Base-by-base conservation (phyloP, 2,797 vertebrate species). In the Diplodus sargus region DNA sequence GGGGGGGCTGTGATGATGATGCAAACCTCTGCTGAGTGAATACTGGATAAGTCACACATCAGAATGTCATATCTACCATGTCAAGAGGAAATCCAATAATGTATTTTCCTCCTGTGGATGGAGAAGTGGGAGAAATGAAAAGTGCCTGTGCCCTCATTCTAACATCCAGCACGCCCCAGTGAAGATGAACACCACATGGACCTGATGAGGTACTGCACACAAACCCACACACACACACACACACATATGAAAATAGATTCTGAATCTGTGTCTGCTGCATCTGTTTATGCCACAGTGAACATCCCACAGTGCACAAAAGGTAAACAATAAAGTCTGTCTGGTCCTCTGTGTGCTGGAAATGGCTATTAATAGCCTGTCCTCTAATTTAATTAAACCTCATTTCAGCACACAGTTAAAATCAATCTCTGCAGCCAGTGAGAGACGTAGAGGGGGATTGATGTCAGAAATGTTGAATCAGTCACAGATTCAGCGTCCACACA, bases 321-420 rank as follows among this genome's bases (percentile, higher is more conserved):
- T 78, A 65, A 82, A 85, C 81, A 78, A 30, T 42, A 57, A 71
- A 66, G 16, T 60, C 54, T 53, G 71, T 15, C 53, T n/a, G 39
- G 42, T 79, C 52, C 67, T 70, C 58, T 84, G 57, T 53, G 43
- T 64, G 60, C 57, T 76, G 53, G 69, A 85, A 79, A 74, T 68
- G 62, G 51, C 82, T 88, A 78, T 83, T 83, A 87, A 83, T 84
- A 86, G 69, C 74, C 57, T 51, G 45, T 79, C 70, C 70, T 83
- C 51, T 70, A 71, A 86, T 90, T 90, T 56, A 77, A 90, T 91
- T 80, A 89, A 82, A 85, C 48, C 70, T 72, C 43, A 74, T 88
- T 82, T 85, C 23, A 56, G 64, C 82, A 66, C 77, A 78, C 75
- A 85, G 82, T 85, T 80, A 72, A 82, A 92, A 87, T 90, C 86